Base-by-base conservation (phyloP, 2,113 vertebrate species). In the Melanerpes formicivorus region DNA sequence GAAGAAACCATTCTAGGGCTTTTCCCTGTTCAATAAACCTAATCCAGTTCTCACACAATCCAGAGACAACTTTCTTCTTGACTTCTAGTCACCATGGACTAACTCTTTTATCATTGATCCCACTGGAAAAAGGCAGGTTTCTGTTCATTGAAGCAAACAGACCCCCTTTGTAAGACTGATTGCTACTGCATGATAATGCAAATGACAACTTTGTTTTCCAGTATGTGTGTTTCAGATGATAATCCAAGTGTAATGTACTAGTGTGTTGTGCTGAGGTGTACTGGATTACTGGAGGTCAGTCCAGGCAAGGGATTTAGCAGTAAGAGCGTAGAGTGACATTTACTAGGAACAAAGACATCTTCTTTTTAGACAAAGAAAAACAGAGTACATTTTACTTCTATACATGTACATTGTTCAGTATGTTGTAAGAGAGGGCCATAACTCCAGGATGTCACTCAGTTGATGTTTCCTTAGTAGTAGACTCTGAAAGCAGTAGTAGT, bases 251-350 rank as follows among this genome's bases (percentile, higher is more conserved):
- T 78, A 67, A 18, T 13, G 52, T 75, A 71, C 42, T 76, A 69
- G 80, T 56, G 76, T 50, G 62, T 71, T 88, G 50, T 79, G 54
- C 34, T 89, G 77, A 81, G 55, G 55, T 54, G 44, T 63, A n/a
- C 65, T 90, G 19, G 88, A 64, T 87, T 87, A 78, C 67, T 65
- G 37, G 76, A 90, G 78, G 64, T 89, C 73, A 95, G 70, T 96
- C 93, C 72, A 91, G 73, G 94, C 76, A 95, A 95, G 92, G 91
- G 90, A 85, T 94, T 92, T 83, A 85, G 90, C 85, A 89, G 54
- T 73, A 50, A 89, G 83, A 94, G 66, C 66, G 77, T 67, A 78
- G 73, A 77, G 95, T 52, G 63, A 32, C 13, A 90, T 79, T 69
- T 34, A 84, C 64, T 64, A 88, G 46, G 73, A 91, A 58, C 21